Conservation (phyloP, 2,113 vertebrate species). For the Ellobius talpinus region DNA sequence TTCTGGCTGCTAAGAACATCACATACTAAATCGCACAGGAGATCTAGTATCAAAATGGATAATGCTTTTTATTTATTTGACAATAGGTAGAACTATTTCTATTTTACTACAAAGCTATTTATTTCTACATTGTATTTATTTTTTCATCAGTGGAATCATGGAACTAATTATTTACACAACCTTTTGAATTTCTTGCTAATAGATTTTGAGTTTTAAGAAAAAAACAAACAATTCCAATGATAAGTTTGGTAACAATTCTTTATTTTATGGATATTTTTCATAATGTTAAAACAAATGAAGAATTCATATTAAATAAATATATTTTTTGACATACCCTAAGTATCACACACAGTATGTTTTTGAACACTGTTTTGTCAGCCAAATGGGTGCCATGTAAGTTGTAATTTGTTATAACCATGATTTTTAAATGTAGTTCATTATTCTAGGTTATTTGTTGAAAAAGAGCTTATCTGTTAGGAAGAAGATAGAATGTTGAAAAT, state of each 20-base stretch:
- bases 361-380: slow-evolving; percentile 36
- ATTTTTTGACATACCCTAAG: slow-evolving; percentile 69
- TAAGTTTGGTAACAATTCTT: not conserved
- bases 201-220: slow-evolving; percentile 6
- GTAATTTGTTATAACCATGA: slow-evolving; percentile 8
- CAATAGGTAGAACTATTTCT: slow-evolving; percentile 76
- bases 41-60: not conserved
- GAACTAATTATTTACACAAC: slow-evolving; percentile 47
- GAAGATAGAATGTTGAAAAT: slow-evolving; percentile 51
- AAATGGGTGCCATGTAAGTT: not conserved
- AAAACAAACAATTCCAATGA: slow-evolving; percentile 33
- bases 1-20: slow-evolving; percentile 90
- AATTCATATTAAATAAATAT: not conserved
- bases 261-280: slow-evolving; percentile 39
- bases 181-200: slow-evolving; percentile 68
- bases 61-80: slow-evolving; percentile 74
- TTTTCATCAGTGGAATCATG: slow-evolving; percentile 78
- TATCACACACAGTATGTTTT: slow-evolving; percentile 25
- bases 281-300: slow-evolving; percentile 50
- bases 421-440: slow-evolving; percentile 32
- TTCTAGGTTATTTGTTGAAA: not conserved
- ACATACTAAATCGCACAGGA: slow-evolving; percentile 85
- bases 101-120: slow-evolving; percentile 87
- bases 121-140: slow-evolving; percentile 88
- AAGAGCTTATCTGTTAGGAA: not conserved